phyloP scores from a whole-genome alignment of 2,888 invertebrate genomes.

The Boloria euphrosyne region DNA sequence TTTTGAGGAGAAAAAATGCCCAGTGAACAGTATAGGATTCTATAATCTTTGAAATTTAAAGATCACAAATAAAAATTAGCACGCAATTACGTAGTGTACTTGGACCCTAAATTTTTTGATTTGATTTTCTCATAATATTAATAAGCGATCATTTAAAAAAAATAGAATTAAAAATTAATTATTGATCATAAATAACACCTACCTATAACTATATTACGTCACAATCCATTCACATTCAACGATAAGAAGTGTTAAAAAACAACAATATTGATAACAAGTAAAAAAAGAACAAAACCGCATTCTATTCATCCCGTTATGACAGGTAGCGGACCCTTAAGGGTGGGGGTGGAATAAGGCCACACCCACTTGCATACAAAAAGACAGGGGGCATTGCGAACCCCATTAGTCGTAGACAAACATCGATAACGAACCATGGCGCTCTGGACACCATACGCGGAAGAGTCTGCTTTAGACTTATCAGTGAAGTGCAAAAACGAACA shows the following conservation, averaged over 20 bases:
- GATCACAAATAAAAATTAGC: too few species aligned
- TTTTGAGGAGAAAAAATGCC: too few species aligned
- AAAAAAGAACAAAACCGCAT: constrained; percentile 22
- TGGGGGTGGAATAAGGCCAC: constrained; percentile 41
- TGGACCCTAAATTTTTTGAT: too few species aligned
- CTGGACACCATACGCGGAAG: constrained; percentile 69
- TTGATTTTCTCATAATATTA: too few species aligned
- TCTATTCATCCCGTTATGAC: constrained; percentile 38
- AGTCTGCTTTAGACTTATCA: constrained; percentile 57
- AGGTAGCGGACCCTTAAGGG: constrained; percentile 38
- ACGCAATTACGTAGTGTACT: too few species aligned
- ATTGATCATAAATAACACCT: neutral
- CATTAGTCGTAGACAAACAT: constrained; percentile 38
- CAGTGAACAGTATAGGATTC: too few species aligned
- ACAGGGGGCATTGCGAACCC: constrained; percentile 35
- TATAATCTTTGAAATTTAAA: too few species aligned
- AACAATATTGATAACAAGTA: constrained; percentile 27
- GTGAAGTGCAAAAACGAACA: constrained; percentile 45
- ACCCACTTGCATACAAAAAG: constrained; percentile 44
- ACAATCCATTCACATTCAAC: constrained; percentile 17
- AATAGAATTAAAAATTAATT: neutral
- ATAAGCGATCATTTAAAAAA: neutral
- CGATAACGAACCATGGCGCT: constrained; percentile 55
- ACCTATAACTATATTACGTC: neutral
- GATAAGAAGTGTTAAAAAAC: constrained; percentile 29